Base-by-base conservation (phyloP, 2,888 invertebrate species). In the Drosophila siamana region DNA sequence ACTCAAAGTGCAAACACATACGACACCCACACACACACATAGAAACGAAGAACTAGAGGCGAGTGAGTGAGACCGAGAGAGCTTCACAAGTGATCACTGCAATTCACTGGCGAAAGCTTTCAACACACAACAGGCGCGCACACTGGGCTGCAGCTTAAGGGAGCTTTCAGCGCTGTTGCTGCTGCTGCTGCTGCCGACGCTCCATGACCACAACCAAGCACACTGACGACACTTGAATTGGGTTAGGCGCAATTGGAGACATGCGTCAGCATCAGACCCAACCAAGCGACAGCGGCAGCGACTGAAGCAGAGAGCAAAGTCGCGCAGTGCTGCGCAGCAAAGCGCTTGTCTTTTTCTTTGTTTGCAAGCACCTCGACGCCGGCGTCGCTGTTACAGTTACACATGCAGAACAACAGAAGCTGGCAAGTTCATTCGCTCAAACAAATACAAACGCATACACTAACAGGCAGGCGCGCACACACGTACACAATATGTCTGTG, bases 181-280 rank as follows among this genome's bases (percentile, higher is more conserved):
- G n/a, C 36, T 38, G 28, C 1, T 8, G 11, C 30, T 33, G 3
- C 11, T 5, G 30, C 33, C 11, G 33, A 16, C 60, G 54, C 62
- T 78, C 67, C 82, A 72, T 74, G 82, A 68, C 69, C 62, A 60
- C 63, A 73, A 75, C 33, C 51, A 57, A 28, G 40, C 38, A 43
- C 47, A 47, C 43, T 86, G 81, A 81, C 82, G 83, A 86, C 80
- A 82, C 77, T 76, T 61, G 55, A 76, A 74, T 67, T 82, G 80
- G 69, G 80, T 81, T 81, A 81, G 86, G 73, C 77, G 86, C 86
- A 86, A 83, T 86, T 77, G 50, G 50, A 63, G 62, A 59, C 36
- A 66, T 78, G 79, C 75, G 79, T 78, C 79, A 78, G 50, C 70
- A 41, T 41, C 52, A 54, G 52, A 19, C 19, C 19, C 11, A 3